Evolutionary conservation across 2,797 vertebrate species (phyloP).

Genomic region (Tachyglossus aculeatus): DNA sequence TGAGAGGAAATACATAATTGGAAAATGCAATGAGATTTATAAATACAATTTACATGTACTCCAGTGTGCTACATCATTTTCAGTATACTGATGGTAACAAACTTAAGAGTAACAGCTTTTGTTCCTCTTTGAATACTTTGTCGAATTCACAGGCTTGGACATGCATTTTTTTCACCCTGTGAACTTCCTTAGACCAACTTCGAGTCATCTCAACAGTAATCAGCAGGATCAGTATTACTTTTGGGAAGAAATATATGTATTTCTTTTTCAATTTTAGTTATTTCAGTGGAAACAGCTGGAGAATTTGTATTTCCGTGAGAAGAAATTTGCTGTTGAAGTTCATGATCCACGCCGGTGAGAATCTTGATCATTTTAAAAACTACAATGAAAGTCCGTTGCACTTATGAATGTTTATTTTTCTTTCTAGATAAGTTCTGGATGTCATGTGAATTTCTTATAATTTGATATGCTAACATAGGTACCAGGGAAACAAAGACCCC

Average conservation of each 20-base stretch:
- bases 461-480: no score
- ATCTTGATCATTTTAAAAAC: not conserved
- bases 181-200: not conserved
- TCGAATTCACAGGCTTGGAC: not conserved
- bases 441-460: no score
- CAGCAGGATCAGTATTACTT: not conserved
- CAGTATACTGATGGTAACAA: not conserved
- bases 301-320: conserved; percentile 97
- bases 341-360: conserved; percentile 91
- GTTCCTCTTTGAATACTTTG: not conserved
- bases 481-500: no score
- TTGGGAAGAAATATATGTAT: not conserved
- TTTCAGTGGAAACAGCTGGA: conserved; percentile 98
- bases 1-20: not conserved
- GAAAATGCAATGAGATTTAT: not conserved
- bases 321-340: conserved; percentile 97
- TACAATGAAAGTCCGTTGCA: not conserved
- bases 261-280: conserved; percentile 73
- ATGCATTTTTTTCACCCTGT: not conserved
- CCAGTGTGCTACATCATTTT: not conserved
- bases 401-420: not conserved
- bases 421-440: not conserved
- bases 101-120: not conserved
- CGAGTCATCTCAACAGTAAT: not conserved
- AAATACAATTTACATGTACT: not conserved